Evolutionary conservation across 2,888 invertebrate species (phyloP).

Genomic region (Melipona bicolor): DNA sequence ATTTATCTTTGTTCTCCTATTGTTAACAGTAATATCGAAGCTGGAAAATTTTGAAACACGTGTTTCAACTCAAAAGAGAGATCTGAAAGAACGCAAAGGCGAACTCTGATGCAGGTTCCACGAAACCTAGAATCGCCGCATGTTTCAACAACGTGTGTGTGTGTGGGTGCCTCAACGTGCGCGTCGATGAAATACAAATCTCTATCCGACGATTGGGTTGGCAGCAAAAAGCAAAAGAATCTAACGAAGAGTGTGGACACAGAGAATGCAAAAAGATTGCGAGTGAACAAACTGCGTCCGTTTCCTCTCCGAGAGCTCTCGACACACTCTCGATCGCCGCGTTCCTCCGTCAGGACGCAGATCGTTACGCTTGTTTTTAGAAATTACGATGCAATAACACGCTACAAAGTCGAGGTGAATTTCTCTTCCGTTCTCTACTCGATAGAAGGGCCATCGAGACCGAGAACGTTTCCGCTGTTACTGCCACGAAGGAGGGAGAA

Average conservation of each 20-base stretch:
- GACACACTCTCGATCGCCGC: background rate
- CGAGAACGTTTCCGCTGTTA: background rate
- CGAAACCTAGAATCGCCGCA: too few species aligned
- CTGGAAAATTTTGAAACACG: background rate
- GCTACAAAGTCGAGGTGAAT: constrained; percentile 61
- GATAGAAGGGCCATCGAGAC: background rate
- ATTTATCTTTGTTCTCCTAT: too few species aligned
- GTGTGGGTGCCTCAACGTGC: too few species aligned
- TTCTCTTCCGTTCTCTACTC: constrained; percentile 51
- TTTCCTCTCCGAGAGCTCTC: constrained; percentile 16
- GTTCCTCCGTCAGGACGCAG: background rate
- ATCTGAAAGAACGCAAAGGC: too few species aligned
- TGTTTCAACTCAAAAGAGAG: too few species aligned
- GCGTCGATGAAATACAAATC: background rate
- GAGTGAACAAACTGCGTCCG: background rate
- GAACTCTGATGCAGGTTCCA: too few species aligned
- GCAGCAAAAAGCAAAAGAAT: background rate
- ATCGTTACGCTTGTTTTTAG: constrained; percentile 15
- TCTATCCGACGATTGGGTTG: background rate
- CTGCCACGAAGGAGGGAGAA: constrained; percentile 13
- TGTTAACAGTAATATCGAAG: too few species aligned
- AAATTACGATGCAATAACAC: constrained; percentile 64
- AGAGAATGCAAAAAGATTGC: constrained; percentile 14
- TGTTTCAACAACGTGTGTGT: too few species aligned
- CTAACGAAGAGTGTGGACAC: background rate